Evolutionary conservation across 1,140 invertebrate genomes (phyloP).

Genomic region (Agrilus planipennis): DNA sequence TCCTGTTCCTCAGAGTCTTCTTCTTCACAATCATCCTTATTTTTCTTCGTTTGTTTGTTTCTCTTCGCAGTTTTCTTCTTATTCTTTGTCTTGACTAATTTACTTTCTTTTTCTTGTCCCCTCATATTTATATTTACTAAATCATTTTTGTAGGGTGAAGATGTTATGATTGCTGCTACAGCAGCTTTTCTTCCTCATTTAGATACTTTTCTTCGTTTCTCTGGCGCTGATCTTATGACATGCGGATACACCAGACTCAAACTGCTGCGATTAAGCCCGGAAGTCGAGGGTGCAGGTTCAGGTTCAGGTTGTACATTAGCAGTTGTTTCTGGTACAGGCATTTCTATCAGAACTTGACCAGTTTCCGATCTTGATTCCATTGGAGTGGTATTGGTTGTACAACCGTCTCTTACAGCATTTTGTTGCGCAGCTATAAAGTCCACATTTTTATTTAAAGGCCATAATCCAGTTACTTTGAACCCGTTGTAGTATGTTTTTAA

Average conservation of each 20-base stretch:
- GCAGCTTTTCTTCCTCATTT: too few relatives aligned
- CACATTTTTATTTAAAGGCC: conserved; percentile 2
- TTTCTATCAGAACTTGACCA: conserved; percentile 7
- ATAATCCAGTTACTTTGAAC: background rate
- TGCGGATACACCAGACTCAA: conserved; percentile 16
- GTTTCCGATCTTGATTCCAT: conserved; percentile 5
- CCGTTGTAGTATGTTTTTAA: too few relatives aligned
- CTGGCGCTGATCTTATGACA: conserved; percentile 16
- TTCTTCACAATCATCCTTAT: conserved; percentile 14
- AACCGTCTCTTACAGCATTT: conserved; percentile 8
- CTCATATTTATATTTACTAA: background rate
- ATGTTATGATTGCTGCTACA: too few relatives aligned
- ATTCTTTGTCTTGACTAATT: too few relatives aligned
- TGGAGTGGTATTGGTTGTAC: conserved; percentile 3
- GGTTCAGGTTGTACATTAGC: conserved; percentile 4
- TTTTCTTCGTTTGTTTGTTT: background rate
- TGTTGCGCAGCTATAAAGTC: conserved; percentile 8
- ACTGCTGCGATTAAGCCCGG: conserved; percentile 15
- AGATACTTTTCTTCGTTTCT: too few relatives aligned
- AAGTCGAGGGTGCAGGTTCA: conserved; percentile 12
- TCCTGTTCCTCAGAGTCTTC: conserved; percentile 13
- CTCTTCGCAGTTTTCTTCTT: too few relatives aligned
- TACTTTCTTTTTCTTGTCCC: too few relatives aligned
- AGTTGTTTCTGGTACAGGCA: background rate
- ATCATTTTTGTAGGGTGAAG: too few relatives aligned